phyloP scores from a whole-genome alignment of 2,888 invertebrate genomes.

The Eupithecia inturbata region DNA sequence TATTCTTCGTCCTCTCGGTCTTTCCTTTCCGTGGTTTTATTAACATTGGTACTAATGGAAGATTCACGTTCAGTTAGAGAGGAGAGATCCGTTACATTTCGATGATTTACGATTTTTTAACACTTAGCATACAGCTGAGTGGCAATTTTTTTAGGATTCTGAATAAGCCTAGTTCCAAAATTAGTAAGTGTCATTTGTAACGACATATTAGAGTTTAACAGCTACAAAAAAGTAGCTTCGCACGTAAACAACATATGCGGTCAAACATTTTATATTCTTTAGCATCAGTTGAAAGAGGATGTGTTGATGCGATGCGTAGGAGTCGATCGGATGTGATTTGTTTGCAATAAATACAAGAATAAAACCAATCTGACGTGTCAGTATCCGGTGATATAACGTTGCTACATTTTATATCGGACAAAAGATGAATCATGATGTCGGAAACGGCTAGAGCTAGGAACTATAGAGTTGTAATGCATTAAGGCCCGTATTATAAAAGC shows the following conservation, averaged over 20 bases:
- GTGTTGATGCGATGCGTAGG: conserved; percentile 37
- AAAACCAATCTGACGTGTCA: conserved; percentile 35
- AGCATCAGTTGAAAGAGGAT: conserved; percentile 16
- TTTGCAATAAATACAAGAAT: conserved; percentile 43
- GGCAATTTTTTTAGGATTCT: background rate
- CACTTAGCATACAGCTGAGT: background rate
- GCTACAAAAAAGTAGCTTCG: background rate
- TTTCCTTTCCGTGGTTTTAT: conserved; percentile 45
- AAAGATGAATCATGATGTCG: background rate
- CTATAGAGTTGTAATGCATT: background rate
- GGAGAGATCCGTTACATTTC: conserved; percentile 33
- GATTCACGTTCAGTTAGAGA: conserved; percentile 37
- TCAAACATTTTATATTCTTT: background rate
- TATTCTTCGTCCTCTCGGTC: conserved; percentile 45
- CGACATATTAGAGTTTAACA: background rate
- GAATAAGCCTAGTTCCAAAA: background rate
- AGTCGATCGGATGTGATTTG: conserved; percentile 45
- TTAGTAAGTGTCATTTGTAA: background rate
- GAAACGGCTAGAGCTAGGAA: conserved; percentile 6
- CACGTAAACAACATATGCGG: background rate
- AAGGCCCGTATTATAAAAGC: too few species aligned
- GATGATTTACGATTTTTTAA: conserved; percentile 19
- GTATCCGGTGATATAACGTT: conserved; percentile 27
- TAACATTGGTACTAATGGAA: conserved; percentile 37
- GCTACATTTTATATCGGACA: conserved; percentile 22